These are phyloP conservation scores for Onychorhynchus coronatus DNA, from an alignment of 2,113 vertebrate genomes.

Conservation along the genomic window DNA sequence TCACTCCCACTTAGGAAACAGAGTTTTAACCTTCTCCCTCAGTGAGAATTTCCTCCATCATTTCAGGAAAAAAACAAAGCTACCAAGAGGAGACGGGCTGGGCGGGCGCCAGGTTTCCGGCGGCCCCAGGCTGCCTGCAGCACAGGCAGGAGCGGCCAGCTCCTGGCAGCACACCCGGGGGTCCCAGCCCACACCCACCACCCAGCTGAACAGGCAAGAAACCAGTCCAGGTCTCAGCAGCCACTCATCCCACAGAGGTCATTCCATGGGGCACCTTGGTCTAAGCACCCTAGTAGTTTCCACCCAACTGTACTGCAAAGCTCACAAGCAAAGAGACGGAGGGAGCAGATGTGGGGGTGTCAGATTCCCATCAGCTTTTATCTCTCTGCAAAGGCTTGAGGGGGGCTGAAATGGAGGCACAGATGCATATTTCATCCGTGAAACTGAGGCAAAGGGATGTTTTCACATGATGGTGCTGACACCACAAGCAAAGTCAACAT, in stretches of 20 bases:
- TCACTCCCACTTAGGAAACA: neutral
- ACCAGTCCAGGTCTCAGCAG: neutral
- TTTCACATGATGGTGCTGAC: neutral
- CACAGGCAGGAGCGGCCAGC: neutral
- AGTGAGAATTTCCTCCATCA: neutral
- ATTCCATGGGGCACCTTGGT: neutral
- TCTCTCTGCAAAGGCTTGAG: neutral
- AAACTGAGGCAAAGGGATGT: neutral
- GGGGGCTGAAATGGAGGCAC: neutral
- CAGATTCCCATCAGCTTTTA: neutral
- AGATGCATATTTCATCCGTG: neutral
- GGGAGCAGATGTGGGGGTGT: neutral
- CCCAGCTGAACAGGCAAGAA: neutral
- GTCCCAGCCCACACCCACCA: neutral
- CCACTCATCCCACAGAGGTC: neutral
- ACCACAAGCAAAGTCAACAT: rapidly evolving
- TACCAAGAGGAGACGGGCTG: neutral
- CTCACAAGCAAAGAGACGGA: neutral
- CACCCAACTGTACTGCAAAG: neutral
- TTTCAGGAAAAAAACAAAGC: neutral
- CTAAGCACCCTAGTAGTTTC: neutral
- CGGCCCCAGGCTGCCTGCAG: rapidly evolving
- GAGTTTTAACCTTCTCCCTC: neutral
- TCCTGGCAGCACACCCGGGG: rapidly evolving
- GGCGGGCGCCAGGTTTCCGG: rapidly evolving